A percentile compares a stretch with the other conserved stretches of the same genome.
phyloP scores from a whole-genome alignment of 2,888 invertebrate species.

The Athalia circularis region DNA sequence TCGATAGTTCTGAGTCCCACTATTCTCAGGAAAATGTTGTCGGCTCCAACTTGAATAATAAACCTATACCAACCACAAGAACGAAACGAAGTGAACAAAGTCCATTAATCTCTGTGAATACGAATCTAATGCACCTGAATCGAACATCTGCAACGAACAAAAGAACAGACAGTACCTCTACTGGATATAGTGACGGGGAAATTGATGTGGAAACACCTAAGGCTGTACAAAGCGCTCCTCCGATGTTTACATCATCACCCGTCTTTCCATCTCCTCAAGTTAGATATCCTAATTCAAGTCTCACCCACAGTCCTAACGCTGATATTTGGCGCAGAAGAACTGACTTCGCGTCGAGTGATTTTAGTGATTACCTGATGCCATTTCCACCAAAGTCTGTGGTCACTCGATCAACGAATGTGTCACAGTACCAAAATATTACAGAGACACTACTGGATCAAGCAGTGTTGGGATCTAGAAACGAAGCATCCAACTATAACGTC shows the following conservation, averaged over 20 bases:
- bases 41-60: slow-evolving; percentile 58
- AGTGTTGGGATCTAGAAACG: slow-evolving; percentile 64
- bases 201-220: slow-evolving; percentile 71
- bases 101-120: slow-evolving; percentile 56
- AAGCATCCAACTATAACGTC: slow-evolving; percentile 67
- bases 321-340: slow-evolving; percentile 69
- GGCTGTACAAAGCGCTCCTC: slow-evolving; percentile 70
- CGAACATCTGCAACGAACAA: slow-evolving; percentile 64
- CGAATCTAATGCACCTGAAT: slow-evolving; percentile 58
- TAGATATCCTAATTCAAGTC: slow-evolving; percentile 61
- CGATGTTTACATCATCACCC: slow-evolving; percentile 63
- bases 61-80: slow-evolving; percentile 69
- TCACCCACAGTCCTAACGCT: slow-evolving; percentile 65
- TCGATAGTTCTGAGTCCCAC: slow-evolving; percentile 72
- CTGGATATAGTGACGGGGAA: slow-evolving; percentile 74
- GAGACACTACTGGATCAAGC: slow-evolving; percentile 66
- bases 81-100: slow-evolving; percentile 68
- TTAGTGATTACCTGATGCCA: slow-evolving; percentile 63
- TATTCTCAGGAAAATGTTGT: slow-evolving; percentile 61
- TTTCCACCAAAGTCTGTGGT: slow-evolving; percentile 66
- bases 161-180: slow-evolving; percentile 69
- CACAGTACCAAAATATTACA: slow-evolving; percentile 65
- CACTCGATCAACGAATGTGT: slow-evolving; percentile 68
- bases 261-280: slow-evolving; percentile 64
- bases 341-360: slow-evolving; percentile 60